Evolutionary conservation across 2,797 vertebrate genomes (phyloP).

Genomic region (Centroberyx gerrardi): DNA sequence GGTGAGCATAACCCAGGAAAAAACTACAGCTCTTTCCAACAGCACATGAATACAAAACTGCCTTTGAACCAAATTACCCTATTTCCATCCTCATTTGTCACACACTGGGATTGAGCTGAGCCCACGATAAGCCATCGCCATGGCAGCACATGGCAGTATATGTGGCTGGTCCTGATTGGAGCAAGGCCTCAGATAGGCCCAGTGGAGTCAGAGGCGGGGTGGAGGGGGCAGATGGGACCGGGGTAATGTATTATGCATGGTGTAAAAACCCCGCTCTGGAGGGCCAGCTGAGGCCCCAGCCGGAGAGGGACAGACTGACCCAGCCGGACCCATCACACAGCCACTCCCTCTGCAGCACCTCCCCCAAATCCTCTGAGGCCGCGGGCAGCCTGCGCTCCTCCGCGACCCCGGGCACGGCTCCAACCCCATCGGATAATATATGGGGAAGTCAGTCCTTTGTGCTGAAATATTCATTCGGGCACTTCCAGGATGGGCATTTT

Average conservation of each 20-base stretch:
- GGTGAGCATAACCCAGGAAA: conserved; percentile 22
- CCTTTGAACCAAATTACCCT: conserved; percentile 67
- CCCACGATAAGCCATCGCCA: conserved; percentile 53
- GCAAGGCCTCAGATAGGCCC: conserved; percentile 51
- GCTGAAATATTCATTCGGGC: conserved; percentile 70
- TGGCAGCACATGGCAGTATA: conserved; percentile 25
- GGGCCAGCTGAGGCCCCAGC: conserved; percentile 75
- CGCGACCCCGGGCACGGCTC: conserved; percentile 62
- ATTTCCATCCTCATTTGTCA: conserved; percentile 73
- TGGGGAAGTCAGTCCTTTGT: conserved; percentile 54
- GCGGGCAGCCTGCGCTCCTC: conserved; percentile 49
- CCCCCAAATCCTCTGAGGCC: conserved; percentile 55
- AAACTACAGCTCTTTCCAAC: conserved; percentile 11
- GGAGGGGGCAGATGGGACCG: conserved; percentile 77
- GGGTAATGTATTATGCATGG: conserved; percentile 80
- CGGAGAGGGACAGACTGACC: conserved; percentile 70
- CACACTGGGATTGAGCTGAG: conserved; percentile 51
- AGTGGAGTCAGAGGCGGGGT: conserved; percentile 54
- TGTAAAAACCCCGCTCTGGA: conserved; percentile 46
- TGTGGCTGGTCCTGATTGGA: conserved; percentile 49
- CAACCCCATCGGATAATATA: conserved; percentile 57
- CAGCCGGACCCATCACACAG: conserved; percentile 67
- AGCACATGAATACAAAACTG: conserved; percentile 54
- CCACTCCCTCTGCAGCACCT: conserved; percentile 30
- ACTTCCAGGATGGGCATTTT: conserved; percentile 28